phyloP scores from a whole-genome alignment of 1,140 invertebrate species.

The Idris sp. region DNA sequence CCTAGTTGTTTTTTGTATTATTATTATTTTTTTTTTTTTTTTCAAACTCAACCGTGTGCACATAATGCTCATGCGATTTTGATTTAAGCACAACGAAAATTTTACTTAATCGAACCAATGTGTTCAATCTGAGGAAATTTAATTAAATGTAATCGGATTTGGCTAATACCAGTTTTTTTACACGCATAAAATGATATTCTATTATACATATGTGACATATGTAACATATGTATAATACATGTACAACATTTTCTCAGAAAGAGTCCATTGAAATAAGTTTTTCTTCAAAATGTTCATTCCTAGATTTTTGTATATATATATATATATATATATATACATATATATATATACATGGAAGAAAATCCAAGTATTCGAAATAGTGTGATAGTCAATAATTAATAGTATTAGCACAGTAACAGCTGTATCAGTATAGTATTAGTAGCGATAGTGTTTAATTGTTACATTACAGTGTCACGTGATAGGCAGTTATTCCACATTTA shows the following conservation, averaged over 20 bases:
- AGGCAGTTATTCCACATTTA: no score
- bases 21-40: no score
- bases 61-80: slow-evolving; percentile 12
- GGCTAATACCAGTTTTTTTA: slow-evolving; percentile 7
- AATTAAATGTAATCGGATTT: slow-evolving; percentile 29
- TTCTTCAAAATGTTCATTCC: no score
- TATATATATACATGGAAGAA: slow-evolving; percentile 36
- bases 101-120: slow-evolving; percentile 24
- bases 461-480: slow-evolving; percentile 36
- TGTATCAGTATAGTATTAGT: slow-evolving; percentile 31
- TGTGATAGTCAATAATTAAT: slow-evolving; percentile 31
- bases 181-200: no score
- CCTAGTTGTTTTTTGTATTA: no score
- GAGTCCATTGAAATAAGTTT: no score
- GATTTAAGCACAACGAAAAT: slow-evolving; percentile 21
- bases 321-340: no score
- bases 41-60: neutral
- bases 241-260: no score
- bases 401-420: slow-evolving; percentile 35
- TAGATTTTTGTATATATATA: no score
- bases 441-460: slow-evolving; percentile 29
- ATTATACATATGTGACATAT: no score
- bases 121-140: slow-evolving; percentile 13
- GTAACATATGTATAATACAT: no score
- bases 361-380: slow-evolving; percentile 32